Conservation (phyloP, 1,140 invertebrate genomes). For the Hirudo medicinalis region DNA sequence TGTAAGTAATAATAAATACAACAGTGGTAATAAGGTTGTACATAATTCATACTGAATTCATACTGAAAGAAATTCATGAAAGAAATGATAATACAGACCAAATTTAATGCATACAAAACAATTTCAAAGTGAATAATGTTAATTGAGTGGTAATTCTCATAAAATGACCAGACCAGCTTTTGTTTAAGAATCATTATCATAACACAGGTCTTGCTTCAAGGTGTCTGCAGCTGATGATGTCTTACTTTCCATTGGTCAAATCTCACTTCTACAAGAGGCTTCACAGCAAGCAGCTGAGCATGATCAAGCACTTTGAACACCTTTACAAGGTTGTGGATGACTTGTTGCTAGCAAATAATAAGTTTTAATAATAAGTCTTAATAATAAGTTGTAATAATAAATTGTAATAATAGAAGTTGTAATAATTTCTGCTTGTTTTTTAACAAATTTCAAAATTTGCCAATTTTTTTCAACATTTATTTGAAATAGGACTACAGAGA, state of each 20-base stretch:
- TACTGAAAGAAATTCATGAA: too few relatives aligned
- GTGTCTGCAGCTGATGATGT: slow-evolving; percentile 57
- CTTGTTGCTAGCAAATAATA: neutral
- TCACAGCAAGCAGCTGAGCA: slow-evolving; percentile 35
- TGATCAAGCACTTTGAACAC: slow-evolving; percentile 47
- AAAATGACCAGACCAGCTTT: neutral
- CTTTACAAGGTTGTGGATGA: slow-evolving; percentile 35
- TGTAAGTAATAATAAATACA: too few relatives aligned
- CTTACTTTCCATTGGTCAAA: slow-evolving; percentile 44
- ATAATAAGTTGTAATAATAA: neutral
- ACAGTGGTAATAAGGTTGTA: too few relatives aligned
- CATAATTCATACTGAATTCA: too few relatives aligned
- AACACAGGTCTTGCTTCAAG: slow-evolving; percentile 65
- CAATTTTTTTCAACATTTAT: neutral
- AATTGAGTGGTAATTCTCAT: neutral
- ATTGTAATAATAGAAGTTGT: too few relatives aligned
- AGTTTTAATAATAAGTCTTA: neutral
- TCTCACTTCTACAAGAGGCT: slow-evolving; percentile 43
- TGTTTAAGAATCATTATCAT: neutral
- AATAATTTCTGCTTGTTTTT: neutral
- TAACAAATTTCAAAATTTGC: neutral
- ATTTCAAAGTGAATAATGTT: too few relatives aligned
- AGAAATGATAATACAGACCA: too few relatives aligned
- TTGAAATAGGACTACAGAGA: slow-evolving; percentile 55
- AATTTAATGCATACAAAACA: too few relatives aligned